These are phyloP conservation scores for Lomographa bimaculata DNA, from an alignment of 2,888 invertebrate genomes.

Conservation along the genomic window DNA sequence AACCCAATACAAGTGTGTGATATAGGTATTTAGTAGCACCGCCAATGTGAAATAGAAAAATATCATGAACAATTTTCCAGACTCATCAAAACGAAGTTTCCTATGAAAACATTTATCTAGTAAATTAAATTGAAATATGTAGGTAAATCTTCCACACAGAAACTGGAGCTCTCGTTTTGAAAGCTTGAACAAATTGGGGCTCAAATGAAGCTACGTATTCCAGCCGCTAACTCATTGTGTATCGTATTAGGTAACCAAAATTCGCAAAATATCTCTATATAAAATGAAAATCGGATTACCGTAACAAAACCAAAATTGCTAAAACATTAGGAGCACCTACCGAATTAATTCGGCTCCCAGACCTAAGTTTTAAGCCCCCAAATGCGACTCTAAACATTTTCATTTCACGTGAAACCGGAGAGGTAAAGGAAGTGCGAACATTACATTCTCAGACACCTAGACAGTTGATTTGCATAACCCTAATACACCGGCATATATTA, in stretches of 20 bases:
- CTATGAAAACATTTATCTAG: no score
- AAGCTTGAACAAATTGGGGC: neutral
- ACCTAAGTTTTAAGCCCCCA: slow-evolving; percentile 24
- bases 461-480: slow-evolving; percentile 59
- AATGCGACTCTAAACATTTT: slow-evolving; percentile 20
- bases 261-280: slow-evolving; percentile 16
- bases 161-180: slow-evolving; percentile 1
- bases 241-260: slow-evolving; percentile 12
- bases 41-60: no score
- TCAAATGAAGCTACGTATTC: slow-evolving; percentile 1
- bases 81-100: no score
- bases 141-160: neutral
- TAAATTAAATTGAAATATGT: no score
- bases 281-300: slow-evolving; percentile 25
- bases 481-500: slow-evolving; percentile 52
- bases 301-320: slow-evolving; percentile 25
- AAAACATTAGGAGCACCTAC: slow-evolving; percentile 23
- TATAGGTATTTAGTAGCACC: no score
- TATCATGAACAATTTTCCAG: no score
- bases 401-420: slow-evolving; percentile 16
- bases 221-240: slow-evolving; percentile 5
- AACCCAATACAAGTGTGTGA: no score
- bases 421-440: slow-evolving; percentile 31
- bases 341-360: slow-evolving; percentile 24
- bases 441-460: slow-evolving; percentile 42